A percentile compares a stretch with the other conserved stretches of the same genome.
Evolutionary conservation across 2,888 invertebrate species (phyloP).

Genomic region (Phania funesta): DNA sequence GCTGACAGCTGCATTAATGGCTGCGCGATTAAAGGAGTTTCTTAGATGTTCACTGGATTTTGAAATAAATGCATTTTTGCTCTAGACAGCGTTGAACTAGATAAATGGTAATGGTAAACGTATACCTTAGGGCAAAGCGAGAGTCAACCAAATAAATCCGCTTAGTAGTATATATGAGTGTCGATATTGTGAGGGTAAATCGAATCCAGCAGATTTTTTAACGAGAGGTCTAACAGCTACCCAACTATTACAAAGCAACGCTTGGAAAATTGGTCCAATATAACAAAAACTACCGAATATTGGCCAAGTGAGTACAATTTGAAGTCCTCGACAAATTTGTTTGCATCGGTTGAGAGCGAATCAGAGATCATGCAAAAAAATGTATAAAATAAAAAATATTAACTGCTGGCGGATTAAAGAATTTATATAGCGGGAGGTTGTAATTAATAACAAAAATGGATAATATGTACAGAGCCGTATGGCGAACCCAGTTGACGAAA

Average conservation of each 20-base stretch:
- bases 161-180: slow-evolving; percentile 27
- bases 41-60: slow-evolving; percentile 29
- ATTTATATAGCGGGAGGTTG: neutral
- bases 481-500: too few species aligned
- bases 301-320: slow-evolving; percentile 17
- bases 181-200: slow-evolving; percentile 50
- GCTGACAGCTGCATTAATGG: slow-evolving; percentile 54
- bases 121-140: slow-evolving; percentile 45
- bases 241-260: slow-evolving; percentile 4
- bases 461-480: too few species aligned
- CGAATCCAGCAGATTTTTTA: slow-evolving; percentile 43
- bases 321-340: slow-evolving; percentile 16
- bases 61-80: slow-evolving; percentile 23
- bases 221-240: slow-evolving; percentile 40
- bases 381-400: too few species aligned
- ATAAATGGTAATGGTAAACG: slow-evolving; percentile 35
- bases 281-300: slow-evolving; percentile 1
- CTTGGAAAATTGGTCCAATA: neutral
- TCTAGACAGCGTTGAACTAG: slow-evolving; percentile 46
- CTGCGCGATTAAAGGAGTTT: slow-evolving; percentile 37
- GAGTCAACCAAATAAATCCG: neutral
- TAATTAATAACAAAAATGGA: slow-evolving; percentile 5
- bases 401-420: too few species aligned
- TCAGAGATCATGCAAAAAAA: neutral
- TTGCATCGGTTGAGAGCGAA: neutral